These are phyloP conservation scores for Proterorhinus semilunaris DNA, from an alignment of 2,113 vertebrate species.

Conservation along the genomic window DNA sequence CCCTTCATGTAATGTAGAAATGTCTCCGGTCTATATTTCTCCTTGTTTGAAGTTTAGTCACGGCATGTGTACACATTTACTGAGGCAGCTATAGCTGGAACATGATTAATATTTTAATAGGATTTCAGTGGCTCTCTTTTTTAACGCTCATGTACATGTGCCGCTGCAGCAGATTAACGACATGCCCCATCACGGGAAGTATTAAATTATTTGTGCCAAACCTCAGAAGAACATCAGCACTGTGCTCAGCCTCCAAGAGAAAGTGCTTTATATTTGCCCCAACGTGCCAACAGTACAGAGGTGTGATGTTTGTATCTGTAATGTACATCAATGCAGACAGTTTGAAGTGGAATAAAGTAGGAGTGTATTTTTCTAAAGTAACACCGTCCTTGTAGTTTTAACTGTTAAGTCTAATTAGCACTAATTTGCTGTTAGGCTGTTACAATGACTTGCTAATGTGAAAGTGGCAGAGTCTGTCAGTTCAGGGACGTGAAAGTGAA, in stretches of 20 bases:
- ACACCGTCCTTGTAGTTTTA: not conserved
- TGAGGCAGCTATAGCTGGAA: slow-evolving; percentile 6
- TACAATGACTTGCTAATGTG: slow-evolving; percentile 3
- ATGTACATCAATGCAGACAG: no score
- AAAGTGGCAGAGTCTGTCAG: not conserved
- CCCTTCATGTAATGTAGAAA: slow-evolving; percentile 13
- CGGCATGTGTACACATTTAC: slow-evolving; percentile 23
- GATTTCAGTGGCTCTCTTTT: slow-evolving; percentile 11
- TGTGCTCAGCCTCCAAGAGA: not conserved
- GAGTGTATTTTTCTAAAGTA: not conserved
- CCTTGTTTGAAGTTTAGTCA: slow-evolving; percentile 7
- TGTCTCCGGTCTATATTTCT: not conserved
- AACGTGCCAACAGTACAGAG: no score
- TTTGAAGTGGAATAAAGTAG: no score
- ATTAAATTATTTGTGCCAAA: slow-evolving; percentile 7
- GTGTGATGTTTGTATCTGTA: no score
- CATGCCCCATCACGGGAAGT: slow-evolving; percentile 17
- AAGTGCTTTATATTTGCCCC: slow-evolving; percentile 4
- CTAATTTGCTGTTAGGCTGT: not conserved
- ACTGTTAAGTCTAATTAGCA: not conserved
- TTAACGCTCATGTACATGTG: not conserved
- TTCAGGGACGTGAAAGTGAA: not conserved
- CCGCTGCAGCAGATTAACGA: not conserved
- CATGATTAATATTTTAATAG: slow-evolving; percentile 28
- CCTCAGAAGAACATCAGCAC: slow-evolving; percentile 26